Percentiles rank a stretch among this genome's conserved stretches.
phyloP scores from a whole-genome alignment of 2,888 invertebrate species.

The Neoitamus cyanurus region DNA sequence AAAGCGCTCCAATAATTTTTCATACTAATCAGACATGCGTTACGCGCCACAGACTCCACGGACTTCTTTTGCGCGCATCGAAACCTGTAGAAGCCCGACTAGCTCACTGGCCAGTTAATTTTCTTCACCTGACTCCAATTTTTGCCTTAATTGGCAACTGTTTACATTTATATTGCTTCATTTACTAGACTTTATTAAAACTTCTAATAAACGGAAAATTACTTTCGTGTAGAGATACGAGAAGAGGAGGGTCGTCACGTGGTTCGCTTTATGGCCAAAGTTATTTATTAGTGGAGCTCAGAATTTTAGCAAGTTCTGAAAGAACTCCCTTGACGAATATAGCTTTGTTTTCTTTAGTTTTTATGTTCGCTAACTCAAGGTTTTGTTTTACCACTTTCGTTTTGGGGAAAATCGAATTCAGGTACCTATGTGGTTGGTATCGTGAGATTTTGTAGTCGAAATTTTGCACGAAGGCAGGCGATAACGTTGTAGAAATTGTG shows the following conservation, averaged over 20 bases:
- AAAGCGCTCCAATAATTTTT: conserved; percentile 22
- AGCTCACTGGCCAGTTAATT: neutral
- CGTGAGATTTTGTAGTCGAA: neutral
- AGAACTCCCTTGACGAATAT: neutral
- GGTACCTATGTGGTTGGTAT: neutral
- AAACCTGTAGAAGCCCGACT: neutral
- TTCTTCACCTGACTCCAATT: neutral
- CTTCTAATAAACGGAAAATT: neutral
- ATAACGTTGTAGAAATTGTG: neutral
- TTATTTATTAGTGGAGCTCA: neutral
- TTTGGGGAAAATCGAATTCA: neutral
- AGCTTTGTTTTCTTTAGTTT: neutral
- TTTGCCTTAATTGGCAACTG: neutral
- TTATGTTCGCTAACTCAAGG: neutral
- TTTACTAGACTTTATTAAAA: neutral
- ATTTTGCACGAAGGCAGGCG: neutral
- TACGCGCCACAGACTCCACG: conserved; percentile 8
- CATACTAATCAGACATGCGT: neutral
- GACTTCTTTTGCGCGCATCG: neutral
- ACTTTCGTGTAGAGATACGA: neutral
- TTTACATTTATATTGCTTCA: neutral
- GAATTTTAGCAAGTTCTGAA: neutral
- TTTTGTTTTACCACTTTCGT: neutral
- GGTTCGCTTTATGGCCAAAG: neutral
- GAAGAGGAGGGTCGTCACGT: neutral